Base-by-base conservation (phyloP, 37 sponge, comb jelly and placozoan genomes). In the Tethya wilhelma region DNA sequence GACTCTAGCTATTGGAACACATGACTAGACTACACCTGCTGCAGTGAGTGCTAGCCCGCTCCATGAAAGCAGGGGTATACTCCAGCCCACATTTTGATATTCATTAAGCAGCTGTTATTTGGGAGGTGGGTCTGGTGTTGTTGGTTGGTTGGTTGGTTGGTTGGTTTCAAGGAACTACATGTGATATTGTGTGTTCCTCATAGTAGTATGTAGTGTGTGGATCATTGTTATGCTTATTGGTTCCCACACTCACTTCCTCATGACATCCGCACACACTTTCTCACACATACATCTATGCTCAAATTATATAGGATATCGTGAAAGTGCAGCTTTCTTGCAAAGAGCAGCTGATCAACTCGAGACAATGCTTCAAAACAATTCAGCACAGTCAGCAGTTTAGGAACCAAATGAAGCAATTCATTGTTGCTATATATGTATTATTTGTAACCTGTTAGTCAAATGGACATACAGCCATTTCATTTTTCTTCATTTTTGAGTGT, bases 301-400 rank as follows among this genome's bases (percentile, higher is more conserved):
- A n/a, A n/a, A n/a, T n/a, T 6, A 36, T 56, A n/a, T 32, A 83
- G 92, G 95, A 17, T 94, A 94, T 44, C 83, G 95, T 29, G 91
- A 90, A 59, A 85, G 87, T 56, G 95, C 95, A 1, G 87, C 75
- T 0, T 94, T 94, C 73, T 81, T 94, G 0, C 69, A 67, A 31
- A 57, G 88, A 58, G 95, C 95, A 38, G 95, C 95, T 38, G 91
- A 87, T 46, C 90, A 94, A 49, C 74, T 94, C 34, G 95, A 94
- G 67, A 56, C 81, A 28, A 77, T 89, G 67, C 76, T 93, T 34
- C 75, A 58, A 12, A 75, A 75, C 4, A 72, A 72, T 33, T 72
- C 73, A n/a, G 29, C 67, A 4, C 34, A 67, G 39, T 59, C 29
- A 29, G 55, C 17, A 19, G 55, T 49, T 49, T 17, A 49, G 55